A percentile compares a stretch with the other conserved stretches of the same genome.
Conservation (phyloP, 2,888 invertebrate species). For the Julus scandinavius region DNA sequence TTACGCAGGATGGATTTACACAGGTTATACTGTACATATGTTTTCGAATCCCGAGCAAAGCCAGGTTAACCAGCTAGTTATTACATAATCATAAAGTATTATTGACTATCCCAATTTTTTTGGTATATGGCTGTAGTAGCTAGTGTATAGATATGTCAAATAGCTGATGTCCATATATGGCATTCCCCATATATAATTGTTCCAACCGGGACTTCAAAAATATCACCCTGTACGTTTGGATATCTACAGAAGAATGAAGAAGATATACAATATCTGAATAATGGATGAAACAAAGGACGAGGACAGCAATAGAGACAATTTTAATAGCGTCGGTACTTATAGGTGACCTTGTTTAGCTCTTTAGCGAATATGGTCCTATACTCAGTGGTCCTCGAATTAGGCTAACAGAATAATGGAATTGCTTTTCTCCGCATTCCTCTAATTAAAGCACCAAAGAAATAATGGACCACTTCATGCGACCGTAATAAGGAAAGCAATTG, state of each 20-base stretch:
- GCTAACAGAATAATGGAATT: background rate
- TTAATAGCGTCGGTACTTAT: slow-evolving; percentile 9
- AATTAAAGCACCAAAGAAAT: slow-evolving; percentile 34
- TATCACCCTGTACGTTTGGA: too few relatives aligned
- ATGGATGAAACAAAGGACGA: slow-evolving; percentile 40
- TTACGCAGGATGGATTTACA: too few relatives aligned
- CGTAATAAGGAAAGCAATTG: slow-evolving; percentile 40
- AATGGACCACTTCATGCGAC: slow-evolving; percentile 34
- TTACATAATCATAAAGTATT: too few relatives aligned
- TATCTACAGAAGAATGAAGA: background rate
- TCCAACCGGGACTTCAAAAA: too few relatives aligned
- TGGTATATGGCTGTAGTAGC: too few relatives aligned
- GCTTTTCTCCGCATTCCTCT: slow-evolving; percentile 4
- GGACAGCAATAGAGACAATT: slow-evolving; percentile 8
- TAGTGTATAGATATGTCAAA: too few relatives aligned
- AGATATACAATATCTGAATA: slow-evolving; percentile 11
- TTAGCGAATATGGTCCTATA: background rate
- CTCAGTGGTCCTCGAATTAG: background rate
- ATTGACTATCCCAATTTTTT: too few relatives aligned
- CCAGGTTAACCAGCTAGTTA: too few relatives aligned
- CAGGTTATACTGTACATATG: too few relatives aligned
- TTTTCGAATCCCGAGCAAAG: too few relatives aligned
- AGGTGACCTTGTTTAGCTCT: background rate
- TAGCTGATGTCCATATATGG: too few relatives aligned
- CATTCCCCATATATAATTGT: too few relatives aligned